These are phyloP conservation scores for Epistrophe eligans DNA, from an alignment of 2,888 invertebrate genomes.

Conservation along the genomic window DNA sequence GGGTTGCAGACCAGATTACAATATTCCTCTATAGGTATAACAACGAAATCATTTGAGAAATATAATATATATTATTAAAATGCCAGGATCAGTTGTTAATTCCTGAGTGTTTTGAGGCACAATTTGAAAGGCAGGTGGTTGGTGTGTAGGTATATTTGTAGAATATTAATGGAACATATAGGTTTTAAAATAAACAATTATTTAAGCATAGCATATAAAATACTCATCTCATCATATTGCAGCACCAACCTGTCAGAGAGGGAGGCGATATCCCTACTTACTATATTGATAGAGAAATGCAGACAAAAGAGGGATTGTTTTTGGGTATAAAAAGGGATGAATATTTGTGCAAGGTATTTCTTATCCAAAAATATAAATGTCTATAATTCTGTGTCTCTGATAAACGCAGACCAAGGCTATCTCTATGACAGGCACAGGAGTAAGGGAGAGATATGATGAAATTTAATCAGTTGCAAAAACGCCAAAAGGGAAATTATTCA, in stretches of 20 bases:
- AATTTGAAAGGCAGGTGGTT: conserved; percentile 4
- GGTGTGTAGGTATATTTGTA: conserved; percentile 1
- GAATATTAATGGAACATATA: neutral
- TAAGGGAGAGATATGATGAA: conserved; percentile 58
- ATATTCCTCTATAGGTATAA: neutral
- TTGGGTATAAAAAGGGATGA: neutral
- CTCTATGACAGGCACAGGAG: conserved; percentile 23
- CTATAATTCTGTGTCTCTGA: conserved; percentile 2
- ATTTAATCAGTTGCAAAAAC: conserved; percentile 73
- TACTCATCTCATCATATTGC: conserved; percentile 26
- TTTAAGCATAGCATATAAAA: conserved; percentile 27
- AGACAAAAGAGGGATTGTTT: neutral
- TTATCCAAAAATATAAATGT: conserved; percentile 20
- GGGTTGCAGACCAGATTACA: neutral
- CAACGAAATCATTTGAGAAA: conserved; percentile 10
- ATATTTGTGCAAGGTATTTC: conserved; percentile 40
- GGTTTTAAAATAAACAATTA: conserved; percentile 30
- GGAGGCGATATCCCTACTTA: neutral
- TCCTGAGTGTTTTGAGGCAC: conserved; percentile 45
- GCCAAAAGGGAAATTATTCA: conserved; percentile 73
- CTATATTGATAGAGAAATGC: neutral
- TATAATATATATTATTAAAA: conserved; percentile 20
- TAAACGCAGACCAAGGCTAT: conserved; percentile 8
- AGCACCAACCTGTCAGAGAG: neutral
- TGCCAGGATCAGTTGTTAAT: conserved; percentile 54